Evolutionary conservation across 2,797 vertebrate genomes (phyloP).

Genomic region (Poliocrania exsul): DNA sequence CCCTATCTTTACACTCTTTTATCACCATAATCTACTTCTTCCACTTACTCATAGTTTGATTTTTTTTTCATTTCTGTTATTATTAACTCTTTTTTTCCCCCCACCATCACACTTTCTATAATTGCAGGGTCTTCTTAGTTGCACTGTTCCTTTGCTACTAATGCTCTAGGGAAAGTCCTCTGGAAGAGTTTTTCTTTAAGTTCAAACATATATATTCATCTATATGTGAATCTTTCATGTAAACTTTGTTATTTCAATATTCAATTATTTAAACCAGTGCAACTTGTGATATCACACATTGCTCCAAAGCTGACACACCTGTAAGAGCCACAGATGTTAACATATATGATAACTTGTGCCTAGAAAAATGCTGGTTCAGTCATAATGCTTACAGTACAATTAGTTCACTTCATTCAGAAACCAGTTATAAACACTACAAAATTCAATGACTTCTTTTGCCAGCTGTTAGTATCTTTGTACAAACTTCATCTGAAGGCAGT

Average conservation of each 20-base stretch:
- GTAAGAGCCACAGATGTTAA: not conserved
- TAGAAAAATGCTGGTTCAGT: not conserved
- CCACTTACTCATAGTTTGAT: not conserved
- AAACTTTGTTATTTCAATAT: not conserved
- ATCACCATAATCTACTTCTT: not conserved
- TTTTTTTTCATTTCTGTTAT: not conserved
- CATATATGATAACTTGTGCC: not conserved
- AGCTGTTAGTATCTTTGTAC: not conserved
- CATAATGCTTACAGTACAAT: not conserved
- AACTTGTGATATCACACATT: not conserved
- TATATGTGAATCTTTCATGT: not conserved
- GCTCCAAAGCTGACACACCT: not conserved
- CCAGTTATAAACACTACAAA: not conserved
- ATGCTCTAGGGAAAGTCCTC: not conserved
- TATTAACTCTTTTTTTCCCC: not conserved
- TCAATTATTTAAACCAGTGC: not conserved
- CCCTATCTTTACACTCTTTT: not conserved
- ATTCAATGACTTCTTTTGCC: not conserved
- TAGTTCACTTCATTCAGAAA: not conserved
- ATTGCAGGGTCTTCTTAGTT: not conserved
- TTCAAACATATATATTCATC: not conserved
- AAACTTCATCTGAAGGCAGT: not conserved
- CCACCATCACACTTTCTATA: not conserved
- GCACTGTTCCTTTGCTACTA: not conserved
- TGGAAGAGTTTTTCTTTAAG: not conserved